Base-by-base conservation (phyloP, 1,140 invertebrate species). In the Meloidogyne exigua region DNA sequence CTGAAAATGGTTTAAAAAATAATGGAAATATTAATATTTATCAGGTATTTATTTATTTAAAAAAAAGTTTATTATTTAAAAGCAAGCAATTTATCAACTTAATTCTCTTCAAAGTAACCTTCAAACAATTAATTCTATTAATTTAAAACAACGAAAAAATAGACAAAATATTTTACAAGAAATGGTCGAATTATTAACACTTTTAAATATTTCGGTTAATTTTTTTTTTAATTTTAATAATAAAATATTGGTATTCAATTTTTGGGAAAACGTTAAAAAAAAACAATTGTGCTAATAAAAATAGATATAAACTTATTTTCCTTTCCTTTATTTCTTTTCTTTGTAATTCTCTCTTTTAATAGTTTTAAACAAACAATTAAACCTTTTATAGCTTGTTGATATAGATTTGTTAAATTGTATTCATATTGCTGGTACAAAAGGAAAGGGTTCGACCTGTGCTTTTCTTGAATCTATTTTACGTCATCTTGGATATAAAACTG, bases 361-460 rank as follows among this genome's bases (percentile, higher is more conserved):
- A 32, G 2, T 32, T 32, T 32, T 32, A 32, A 32, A 3, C 7
- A 32, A 32, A 32, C 7, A 32, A 32, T 32, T 32, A 3, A 39
- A 4, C 4, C 4, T 39, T 7, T 72, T 76, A 25, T 10, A 79
- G 77, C 12, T 64, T 9, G 49, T 78, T n/a, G 85, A 90, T 79
- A 76, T 91, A 18, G 88, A 90, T 79, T 76, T 80, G 23, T 85
- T 98, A 13, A 92, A 93, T 70, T 90, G 95, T 10, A 95, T 99
- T 81, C 95, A 98, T 90, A 91, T 98, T 0, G 90, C 93, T 81
- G 97, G 97, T 9, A 98, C 95, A 0, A 99, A 99, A 90, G 96
- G 96, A 44, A 92, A 92, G 87, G 91, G 72, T 23, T 96, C 95
- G 18, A 98, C 95, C 0, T 96, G 95, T 88, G 95, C 95, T 0